Evolutionary conservation across 2,888 invertebrate genomes (phyloP).

Genomic region (Lepeophtheirus nordmannii): DNA sequence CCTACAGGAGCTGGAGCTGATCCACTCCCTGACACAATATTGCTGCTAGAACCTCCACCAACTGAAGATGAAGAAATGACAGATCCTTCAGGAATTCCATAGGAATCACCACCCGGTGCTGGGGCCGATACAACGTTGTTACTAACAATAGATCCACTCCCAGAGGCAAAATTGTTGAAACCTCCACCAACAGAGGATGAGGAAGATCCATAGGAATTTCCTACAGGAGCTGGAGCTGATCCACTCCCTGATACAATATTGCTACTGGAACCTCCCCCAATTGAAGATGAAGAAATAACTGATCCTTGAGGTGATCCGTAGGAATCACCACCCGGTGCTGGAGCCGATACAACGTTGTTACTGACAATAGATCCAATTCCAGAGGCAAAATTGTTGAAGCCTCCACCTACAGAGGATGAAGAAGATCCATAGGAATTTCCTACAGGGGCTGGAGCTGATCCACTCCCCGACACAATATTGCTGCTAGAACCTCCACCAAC

Average conservation of each 20-base stretch:
- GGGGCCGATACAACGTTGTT: background rate
- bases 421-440: background rate
- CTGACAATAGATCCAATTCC: background rate
- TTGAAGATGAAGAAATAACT: background rate
- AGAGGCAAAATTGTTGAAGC: background rate
- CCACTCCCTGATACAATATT: too few relatives aligned
- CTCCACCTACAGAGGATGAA: background rate
- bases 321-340: slow-evolving; percentile 7
- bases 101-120: background rate
- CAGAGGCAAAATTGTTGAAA: background rate
- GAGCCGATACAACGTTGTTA: too few relatives aligned
- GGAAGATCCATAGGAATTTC: slow-evolving; percentile 20
- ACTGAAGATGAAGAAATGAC: background rate
- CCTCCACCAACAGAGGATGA: background rate
- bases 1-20: background rate
- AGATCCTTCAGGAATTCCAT: slow-evolving; percentile 11
- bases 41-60: background rate
- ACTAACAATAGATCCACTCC: background rate
- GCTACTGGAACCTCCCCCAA: background rate
- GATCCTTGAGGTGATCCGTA: slow-evolving; percentile 18
- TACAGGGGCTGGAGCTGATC: background rate
- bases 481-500: background rate
- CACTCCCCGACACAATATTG: background rate
- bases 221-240: background rate
- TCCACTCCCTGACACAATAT: background rate